Base-by-base conservation (phyloP, 2,797 vertebrate genomes). In the Tenualosa ilisha region DNA sequence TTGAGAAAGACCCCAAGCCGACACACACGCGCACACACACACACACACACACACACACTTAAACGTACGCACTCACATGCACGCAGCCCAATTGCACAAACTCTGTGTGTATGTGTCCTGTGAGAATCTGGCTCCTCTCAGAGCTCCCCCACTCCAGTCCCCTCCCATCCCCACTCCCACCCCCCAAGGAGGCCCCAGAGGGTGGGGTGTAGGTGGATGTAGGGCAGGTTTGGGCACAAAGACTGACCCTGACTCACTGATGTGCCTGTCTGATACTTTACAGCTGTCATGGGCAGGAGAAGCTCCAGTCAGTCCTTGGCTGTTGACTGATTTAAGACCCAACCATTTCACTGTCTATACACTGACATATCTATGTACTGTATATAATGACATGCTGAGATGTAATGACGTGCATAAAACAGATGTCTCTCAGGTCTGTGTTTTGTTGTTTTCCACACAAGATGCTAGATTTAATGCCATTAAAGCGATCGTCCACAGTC, bases 11-110 rank as follows among this genome's bases (percentile, higher is more conserved):
- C 15, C 72, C 40, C 15, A 2, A 11, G 68, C 61, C 2, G n/a
- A 24, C 68, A 75, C 13, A 31, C 83, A 56, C 61, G 1, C 31
- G 50, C 31, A 37, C 83, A 37, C 46, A 11, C 15, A 79, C 63
- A 43, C 68, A 59, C 68, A 79, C 65, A 43, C 65, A 54, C 26
- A n/a, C 63, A 43, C 68, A 59, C 68, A 79, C 65, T 43, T 49
- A 54, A 17, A n/a, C 54, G 24, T 75, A 20, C 51, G 1, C 68
- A 51, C 24, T 7, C 49, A 40, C 26, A n/a, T 37, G 4, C 22
- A 37, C 15, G n/a, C 63, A 22, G 20, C 17, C 20, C 20, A 17
- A 56, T 56, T 56, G 54, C 26, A 72, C 37, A 72, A 72, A 15
- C 31, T 15, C 31, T 37, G 11, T 1, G 40, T 40, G 20, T 22